These are phyloP conservation scores for Cataglyphis hispanica DNA, from an alignment of 1,140 invertebrate species.

Conservation along the genomic window DNA sequence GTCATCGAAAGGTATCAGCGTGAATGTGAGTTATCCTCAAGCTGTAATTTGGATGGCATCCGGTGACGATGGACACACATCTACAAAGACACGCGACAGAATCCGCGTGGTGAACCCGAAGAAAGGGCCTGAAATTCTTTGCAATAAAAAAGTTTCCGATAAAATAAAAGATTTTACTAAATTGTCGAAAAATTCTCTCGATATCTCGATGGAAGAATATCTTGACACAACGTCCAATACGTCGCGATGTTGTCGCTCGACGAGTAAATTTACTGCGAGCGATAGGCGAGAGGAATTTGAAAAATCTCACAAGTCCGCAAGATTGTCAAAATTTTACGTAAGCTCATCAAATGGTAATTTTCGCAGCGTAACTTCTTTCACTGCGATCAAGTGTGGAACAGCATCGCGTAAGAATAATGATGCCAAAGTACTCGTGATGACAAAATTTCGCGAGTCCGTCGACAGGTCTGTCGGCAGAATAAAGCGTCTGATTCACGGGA, in stretches of 20 bases:
- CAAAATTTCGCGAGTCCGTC: constrained; percentile 29
- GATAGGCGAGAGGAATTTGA: not conserved
- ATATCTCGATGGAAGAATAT: not conserved
- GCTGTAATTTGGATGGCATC: not conserved
- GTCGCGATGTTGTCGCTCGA: not conserved
- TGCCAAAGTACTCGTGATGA: not conserved
- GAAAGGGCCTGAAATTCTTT: not conserved
- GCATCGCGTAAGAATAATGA: not conserved
- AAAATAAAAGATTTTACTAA: not conserved
- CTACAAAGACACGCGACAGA: not conserved
- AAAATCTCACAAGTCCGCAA: not conserved
- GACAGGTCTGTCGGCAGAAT: constrained; percentile 61
- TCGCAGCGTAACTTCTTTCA: not conserved
- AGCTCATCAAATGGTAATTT: not conserved
- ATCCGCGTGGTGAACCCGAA: not conserved
- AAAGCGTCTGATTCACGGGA: constrained; percentile 67
- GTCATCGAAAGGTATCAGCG: constrained; percentile 7
- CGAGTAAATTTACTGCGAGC: not conserved
- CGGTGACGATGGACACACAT: not conserved
- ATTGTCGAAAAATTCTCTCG: not conserved
- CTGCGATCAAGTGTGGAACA: not conserved
- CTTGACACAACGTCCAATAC: not conserved
- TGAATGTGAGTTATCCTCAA: constrained; percentile 3
- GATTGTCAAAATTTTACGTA: not conserved
- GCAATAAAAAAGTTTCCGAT: not conserved